phyloP scores from a whole-genome alignment of 2,888 invertebrate genomes.

The Timema podura region DNA sequence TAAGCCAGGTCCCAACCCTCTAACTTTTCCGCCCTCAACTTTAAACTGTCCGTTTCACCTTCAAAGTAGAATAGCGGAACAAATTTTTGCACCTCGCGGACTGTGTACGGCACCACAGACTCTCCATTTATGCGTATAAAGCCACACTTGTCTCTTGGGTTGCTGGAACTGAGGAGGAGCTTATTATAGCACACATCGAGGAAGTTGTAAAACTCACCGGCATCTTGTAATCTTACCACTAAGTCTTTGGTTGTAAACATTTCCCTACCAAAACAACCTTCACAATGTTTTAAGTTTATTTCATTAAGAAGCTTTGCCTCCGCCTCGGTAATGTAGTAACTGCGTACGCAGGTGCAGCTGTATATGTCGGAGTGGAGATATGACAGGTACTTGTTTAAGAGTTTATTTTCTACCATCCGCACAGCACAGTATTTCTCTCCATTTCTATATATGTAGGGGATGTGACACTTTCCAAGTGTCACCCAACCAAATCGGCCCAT shows the following conservation, averaged over 20 bases:
- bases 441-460: constrained; percentile 83
- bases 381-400: constrained; percentile 83
- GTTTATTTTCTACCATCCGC: constrained; percentile 86
- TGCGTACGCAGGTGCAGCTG: constrained; percentile 85
- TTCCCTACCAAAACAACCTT: constrained; percentile 83
- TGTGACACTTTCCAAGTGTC: constrained; percentile 75
- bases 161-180: constrained; percentile 65
- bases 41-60: constrained; percentile 81
- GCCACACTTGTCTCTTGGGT: constrained; percentile 72
- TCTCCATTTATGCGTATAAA: constrained; percentile 90
- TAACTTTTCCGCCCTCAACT: constrained; percentile 78
- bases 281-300: constrained; percentile 89
- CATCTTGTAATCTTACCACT: constrained; percentile 83
- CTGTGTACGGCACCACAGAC: constrained; percentile 88
- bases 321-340: constrained; percentile 87
- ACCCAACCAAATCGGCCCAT: constrained; percentile 81
- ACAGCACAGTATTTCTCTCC: constrained; percentile 89
- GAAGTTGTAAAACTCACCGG: constrained; percentile 85
- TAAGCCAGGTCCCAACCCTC: constrained; percentile 92
- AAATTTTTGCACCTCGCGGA: constrained; percentile 76
- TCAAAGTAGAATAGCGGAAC: constrained; percentile 89
- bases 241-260: constrained; percentile 81
- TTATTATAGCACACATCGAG: constrained; percentile 86
- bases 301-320: constrained; percentile 88
- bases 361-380: constrained; percentile 86